Percentiles rank a stretch among this genome's conserved stretches.
Conservation (phyloP, 1,140 invertebrate species). For the Solenopsis fugax region DNA sequence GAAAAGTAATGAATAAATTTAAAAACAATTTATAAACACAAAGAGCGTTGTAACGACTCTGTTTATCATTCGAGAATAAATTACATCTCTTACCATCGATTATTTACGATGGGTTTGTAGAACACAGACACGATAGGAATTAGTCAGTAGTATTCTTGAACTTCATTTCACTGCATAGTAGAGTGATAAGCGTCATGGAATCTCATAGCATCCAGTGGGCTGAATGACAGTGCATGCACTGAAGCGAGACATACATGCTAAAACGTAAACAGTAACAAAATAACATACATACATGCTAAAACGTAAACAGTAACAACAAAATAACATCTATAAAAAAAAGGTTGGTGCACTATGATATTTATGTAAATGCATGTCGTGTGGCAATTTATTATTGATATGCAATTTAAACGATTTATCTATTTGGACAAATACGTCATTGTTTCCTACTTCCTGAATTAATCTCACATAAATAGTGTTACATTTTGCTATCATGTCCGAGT, state of each 20-base stretch:
- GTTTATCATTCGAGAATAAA: slow-evolving; percentile 67
- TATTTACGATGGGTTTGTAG: slow-evolving; percentile 76
- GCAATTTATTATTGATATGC: slow-evolving; percentile 22
- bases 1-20: slow-evolving; percentile 44
- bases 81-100: slow-evolving; percentile 83
- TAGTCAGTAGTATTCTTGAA: slow-evolving; percentile 78
- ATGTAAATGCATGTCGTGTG: slow-evolving; percentile 55
- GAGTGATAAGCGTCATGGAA: slow-evolving; percentile 80
- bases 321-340: slow-evolving; percentile 74
- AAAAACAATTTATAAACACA: slow-evolving; percentile 27
- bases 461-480: slow-evolving; percentile 13
- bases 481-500: neutral
- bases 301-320: slow-evolving; percentile 80
- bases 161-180: slow-evolving; percentile 75
- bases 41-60: slow-evolving; percentile 40
- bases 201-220: slow-evolving; percentile 78
- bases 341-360: slow-evolving; percentile 59
- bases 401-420: slow-evolving; percentile 16
- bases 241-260: slow-evolving; percentile 84
- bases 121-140: slow-evolving; percentile 78
- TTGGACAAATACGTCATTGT: slow-evolving; percentile 8
- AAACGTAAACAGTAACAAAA: slow-evolving; percentile 80
- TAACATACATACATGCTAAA: slow-evolving; percentile 83
- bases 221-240: slow-evolving; percentile 82
- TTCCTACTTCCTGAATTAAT: slow-evolving; percentile 21